Percentiles rank a stretch among this genome's conserved stretches.
Conservation (phyloP, 2,113 vertebrate genomes). For the Sander vitreus region DNA sequence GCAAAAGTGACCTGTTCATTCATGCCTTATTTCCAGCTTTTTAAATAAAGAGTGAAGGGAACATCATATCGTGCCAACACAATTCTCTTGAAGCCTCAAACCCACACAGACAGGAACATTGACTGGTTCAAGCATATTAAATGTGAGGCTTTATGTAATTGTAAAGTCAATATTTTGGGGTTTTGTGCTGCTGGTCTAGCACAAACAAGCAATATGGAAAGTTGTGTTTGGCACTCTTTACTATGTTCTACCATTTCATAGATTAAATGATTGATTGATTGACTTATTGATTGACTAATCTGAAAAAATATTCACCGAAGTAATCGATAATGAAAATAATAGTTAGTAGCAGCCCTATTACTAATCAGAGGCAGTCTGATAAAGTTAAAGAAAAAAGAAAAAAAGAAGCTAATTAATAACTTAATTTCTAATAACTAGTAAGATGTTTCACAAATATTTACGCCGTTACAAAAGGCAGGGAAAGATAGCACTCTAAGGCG, state of each 20-base stretch:
- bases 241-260: neutral
- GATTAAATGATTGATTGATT: neutral
- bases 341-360: too few species aligned
- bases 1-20: slow-evolving; percentile 63
- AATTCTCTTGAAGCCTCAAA: slow-evolving; percentile 25
- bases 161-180: neutral
- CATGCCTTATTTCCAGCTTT: slow-evolving; percentile 35
- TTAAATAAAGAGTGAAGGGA: slow-evolving; percentile 32
- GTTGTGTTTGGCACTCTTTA: neutral
- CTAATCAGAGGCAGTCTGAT: neutral
- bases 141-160: slow-evolving; percentile 4
- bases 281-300: neutral
- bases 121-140: slow-evolving; percentile 4
- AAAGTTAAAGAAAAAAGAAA: neutral
- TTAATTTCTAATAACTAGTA: neutral
- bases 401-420: neutral
- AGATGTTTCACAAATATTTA: neutral
- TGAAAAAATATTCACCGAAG: neutral
- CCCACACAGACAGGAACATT: neutral
- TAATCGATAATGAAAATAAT: neutral
- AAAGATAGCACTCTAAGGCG: too few species aligned
- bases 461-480: neutral
- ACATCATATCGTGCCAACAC: slow-evolving; percentile 4
- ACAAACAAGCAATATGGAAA: neutral
- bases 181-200: neutral